Evolutionary conservation across 2,888 invertebrate species (phyloP), one percentile per base, ranked within the genome.

Genomic region (Aphidius colemani): DNA sequence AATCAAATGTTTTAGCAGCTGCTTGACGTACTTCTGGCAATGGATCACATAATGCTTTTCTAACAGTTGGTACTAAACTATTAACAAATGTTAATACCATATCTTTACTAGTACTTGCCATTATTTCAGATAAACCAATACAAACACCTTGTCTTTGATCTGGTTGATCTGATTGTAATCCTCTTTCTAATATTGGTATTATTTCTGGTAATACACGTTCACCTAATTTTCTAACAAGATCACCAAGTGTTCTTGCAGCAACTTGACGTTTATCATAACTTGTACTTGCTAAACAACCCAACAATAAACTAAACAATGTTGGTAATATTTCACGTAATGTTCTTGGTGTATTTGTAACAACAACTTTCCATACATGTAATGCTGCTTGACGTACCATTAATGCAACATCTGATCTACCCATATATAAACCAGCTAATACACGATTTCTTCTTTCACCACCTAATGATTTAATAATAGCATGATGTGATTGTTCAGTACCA

Each of bases 131-230:
- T 44, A 99, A 87, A 0, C 97, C 99, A 79, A 98, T 96, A 83
- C 99, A 98, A 7, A 99, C 98, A 70, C 99, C 99, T 84, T 98
- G 97, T 11, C 99, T 86, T 85, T 98, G 96, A 84, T 98, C 98
- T 0, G 96, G 86, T 71, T 94, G 91, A 55, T 94, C 92, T 0
- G 96, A 96, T 74, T 93, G 91, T 69, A 99, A 85, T 1, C 98
- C 98, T 69, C 90, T 87, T 84, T 98, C 98, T 70, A 99, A 85
- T 77, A 99, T 98, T 0, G 98, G 99, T 78, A 99, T 96, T 66
- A 99, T 98, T 85, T 98, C 98, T 0, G 97, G 98, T 68, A 99
- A 84, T 30, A 99, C 97, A 65, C 98, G 88, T 84, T 99, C 99
- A 7, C 99, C 99, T 62, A 99, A 85, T 86, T 99, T 99, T 62